Conservation (phyloP, 2,797 vertebrate genomes). For the Aldrovandia affinis region DNA sequence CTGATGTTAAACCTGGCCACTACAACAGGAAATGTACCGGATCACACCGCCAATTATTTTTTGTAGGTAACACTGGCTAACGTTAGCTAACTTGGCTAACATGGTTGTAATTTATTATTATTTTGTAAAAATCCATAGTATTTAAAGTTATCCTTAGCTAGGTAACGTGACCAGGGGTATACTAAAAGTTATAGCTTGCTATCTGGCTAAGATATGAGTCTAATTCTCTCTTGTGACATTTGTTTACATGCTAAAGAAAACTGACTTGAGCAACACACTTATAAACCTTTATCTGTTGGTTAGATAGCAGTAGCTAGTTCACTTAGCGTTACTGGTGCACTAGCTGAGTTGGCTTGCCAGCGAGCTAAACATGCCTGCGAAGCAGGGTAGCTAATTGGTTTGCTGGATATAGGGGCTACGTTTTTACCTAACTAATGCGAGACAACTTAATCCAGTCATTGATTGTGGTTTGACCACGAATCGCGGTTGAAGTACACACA, state of each 20-base stretch:
- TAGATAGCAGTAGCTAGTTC: not conserved
- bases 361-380: not conserved
- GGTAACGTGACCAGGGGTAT: too few relatives aligned
- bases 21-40: not conserved
- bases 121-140: too few relatives aligned
- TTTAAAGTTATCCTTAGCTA: too few relatives aligned
- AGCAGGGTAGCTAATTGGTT: not conserved
- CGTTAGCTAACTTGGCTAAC: too few relatives aligned
- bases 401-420: not conserved
- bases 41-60: too few relatives aligned
- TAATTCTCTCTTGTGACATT: not conserved
- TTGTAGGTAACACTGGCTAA: too few relatives aligned
- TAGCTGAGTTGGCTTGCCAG: not conserved
- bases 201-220: not conserved
- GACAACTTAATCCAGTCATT: not conserved
- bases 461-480: not conserved
- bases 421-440: too few relatives aligned
- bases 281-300: not conserved
- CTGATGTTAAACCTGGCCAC: not conserved
- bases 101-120: too few relatives aligned
- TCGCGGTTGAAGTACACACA: too few relatives aligned
- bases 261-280: not conserved
- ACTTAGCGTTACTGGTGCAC: not conserved
- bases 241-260: not conserved
- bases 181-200: not conserved